Percentiles rank a stretch among this genome's conserved stretches.
phyloP scores from a whole-genome alignment of 2,113 vertebrate species.

The Eulemur rufifrons region DNA sequence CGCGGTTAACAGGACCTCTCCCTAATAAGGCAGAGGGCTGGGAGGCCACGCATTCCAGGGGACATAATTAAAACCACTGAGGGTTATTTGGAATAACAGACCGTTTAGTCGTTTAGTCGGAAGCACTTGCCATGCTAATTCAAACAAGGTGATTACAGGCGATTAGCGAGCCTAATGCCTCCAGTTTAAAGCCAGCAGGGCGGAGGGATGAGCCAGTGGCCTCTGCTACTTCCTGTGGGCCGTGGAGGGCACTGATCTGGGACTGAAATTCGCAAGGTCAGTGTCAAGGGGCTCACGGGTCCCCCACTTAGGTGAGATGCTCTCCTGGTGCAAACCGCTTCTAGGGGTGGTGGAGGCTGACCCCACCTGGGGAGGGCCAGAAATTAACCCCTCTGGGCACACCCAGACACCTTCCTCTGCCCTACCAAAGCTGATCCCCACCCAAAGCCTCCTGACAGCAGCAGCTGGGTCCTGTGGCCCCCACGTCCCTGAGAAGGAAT shows the following conservation, averaged over 20 bases:
- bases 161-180: constrained; percentile 73
- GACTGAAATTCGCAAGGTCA: constrained; percentile 8
- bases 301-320: background rate
- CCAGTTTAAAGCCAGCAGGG: constrained; percentile 13
- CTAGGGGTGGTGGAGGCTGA: background rate
- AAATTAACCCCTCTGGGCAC: background rate
- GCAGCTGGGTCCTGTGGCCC: background rate
- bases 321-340: background rate
- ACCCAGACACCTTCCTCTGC: background rate
- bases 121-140: constrained; percentile 80
- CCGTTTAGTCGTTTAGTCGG: constrained; percentile 75
- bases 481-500: background rate
- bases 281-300: background rate
- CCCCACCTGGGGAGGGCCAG: background rate
- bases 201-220: background rate
- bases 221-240: constrained; percentile 22
- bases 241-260: background rate
- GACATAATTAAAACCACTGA: constrained; percentile 76
- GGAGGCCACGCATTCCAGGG: constrained; percentile 72
- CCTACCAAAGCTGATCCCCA: background rate
- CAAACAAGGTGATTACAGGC: constrained; percentile 81
- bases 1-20: constrained; percentile 64
- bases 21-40: constrained; percentile 58
- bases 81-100: constrained; percentile 78
- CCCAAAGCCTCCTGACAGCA: background rate